phyloP scores from a whole-genome alignment of 2,888 invertebrate species.

The Penaeus monodon region DNA sequence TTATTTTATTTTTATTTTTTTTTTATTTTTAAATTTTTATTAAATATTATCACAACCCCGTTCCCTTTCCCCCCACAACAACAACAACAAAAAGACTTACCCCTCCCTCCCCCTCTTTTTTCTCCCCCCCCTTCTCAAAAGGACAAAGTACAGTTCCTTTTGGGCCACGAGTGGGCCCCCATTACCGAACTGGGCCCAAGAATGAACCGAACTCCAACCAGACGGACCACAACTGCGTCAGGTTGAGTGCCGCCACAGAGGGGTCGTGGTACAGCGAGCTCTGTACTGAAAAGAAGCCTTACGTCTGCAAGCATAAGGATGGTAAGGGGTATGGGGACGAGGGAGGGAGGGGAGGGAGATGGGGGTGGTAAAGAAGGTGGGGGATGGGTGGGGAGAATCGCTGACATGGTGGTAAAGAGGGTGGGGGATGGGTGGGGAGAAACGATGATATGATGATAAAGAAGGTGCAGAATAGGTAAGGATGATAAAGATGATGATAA shows the following conservation, averaged over 20 bases:
- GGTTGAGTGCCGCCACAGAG: not conserved
- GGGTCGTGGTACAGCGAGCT: conserved; percentile 35
- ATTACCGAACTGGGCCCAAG: conserved; percentile 46
- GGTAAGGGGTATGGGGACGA: conserved; percentile 18
- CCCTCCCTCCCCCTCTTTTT: not conserved
- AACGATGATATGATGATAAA: no score
- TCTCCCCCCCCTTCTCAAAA: not conserved
- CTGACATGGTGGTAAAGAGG: no score
- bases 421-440: no score
- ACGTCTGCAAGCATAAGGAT: conserved; percentile 40
- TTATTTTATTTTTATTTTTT: no score
- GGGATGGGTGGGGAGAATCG: no score
- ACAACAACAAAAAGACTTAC: not conserved
- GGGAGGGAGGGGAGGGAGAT: no score
- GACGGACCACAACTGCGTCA: conserved; percentile 28
- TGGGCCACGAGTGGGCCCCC: conserved; percentile 41
- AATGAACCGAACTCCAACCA: conserved; percentile 23
- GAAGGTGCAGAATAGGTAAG: no score
- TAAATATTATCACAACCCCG: not conserved
- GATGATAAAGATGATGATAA: no score
- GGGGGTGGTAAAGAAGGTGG: no score
- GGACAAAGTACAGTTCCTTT: conserved; percentile 31
- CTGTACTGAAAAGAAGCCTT: conserved; percentile 24
- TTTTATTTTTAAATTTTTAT: not conserved
- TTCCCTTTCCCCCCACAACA: not conserved